Evolutionary conservation across 2,888 invertebrate genomes (phyloP), one percentile per base, ranked within the genome.

Genomic region (Eulithis prunata): DNA sequence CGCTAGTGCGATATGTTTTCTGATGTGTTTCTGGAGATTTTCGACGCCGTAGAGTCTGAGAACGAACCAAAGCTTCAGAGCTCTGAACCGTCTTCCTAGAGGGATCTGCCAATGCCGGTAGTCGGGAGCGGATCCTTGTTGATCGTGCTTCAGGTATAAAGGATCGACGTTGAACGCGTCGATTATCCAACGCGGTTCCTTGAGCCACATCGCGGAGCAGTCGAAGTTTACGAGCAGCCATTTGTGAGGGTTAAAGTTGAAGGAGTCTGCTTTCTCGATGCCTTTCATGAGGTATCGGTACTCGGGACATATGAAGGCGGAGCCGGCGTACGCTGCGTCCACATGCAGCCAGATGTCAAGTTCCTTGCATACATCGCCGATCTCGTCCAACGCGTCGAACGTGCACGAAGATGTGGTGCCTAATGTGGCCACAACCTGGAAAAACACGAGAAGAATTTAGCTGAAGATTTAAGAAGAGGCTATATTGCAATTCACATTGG

Each of bases 151-250:
- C 70, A 99, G 93, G 81, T 99, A 99, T 0, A 99, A 93, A 0
- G 99, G 99, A 88, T 99, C 99, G 0, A 99, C 99, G 75, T 98
- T 99, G 87, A 99, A 97, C 0, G 99, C 99, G 78, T 98, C 97
- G 0, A 99, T 97, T 62, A 99, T 95, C 94, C 97, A 97, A 57
- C 96, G 95, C 70, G 97, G 97, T 81, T 97, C 95, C 80, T 97
- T 97, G 4, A 98, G 93, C 99, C 99, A 99, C 97, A 99, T 97
- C 0, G 99, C 96, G 11, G 99, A 99, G 84, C 99, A 99, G 88
- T 99, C 99, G 79, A 99, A 99, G 88, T 98, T 99, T n/a, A 99
- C 98, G 74, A 99, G 89, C 95, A 99, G 93, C 99, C 99, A 99
- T 90, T 99, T 99, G 89, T 99, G 99, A 0, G 99, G 99, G 86